Base-by-base conservation (phyloP, 2,797 vertebrate species). In the Chanos chanos region DNA sequence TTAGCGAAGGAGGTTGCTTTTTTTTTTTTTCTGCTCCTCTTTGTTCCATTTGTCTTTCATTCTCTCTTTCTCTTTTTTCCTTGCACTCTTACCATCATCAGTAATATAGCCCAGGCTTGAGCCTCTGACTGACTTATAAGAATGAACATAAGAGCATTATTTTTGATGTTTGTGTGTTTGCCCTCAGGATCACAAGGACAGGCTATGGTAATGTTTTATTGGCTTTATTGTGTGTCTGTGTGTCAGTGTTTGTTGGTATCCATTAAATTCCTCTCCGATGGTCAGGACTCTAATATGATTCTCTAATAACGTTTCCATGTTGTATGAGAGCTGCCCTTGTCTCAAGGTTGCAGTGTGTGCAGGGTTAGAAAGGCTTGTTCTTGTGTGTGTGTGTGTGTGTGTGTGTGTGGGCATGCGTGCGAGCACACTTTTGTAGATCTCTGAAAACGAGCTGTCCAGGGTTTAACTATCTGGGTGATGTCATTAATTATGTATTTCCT, bases 271-370 rank as follows among this genome's bases (percentile, higher is more conserved):
- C n/a, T n/a, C n/a, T 19, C 5, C n/a, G 1, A 4, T 40, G 45
- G 13, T 45, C 57, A 54, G 7, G 9, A 31, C 57, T 45, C 40
- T 45, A 27, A 56, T 44, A 44, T 56, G 16, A 28, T n/a, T 57
- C 57, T 49, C 54, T 54, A 41, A 58, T 66, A 41, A 37, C 36
- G 48, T 81, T 36, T 66, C 24, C 60, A 68, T 28, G 33, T 36
- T 50, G 40, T 55, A 51, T 69, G 62, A 49, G 51, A 36, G 18
- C 66, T 69, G 52, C 45, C 37, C 36, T 52, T 40, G 36, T 52
- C 55, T 13, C 8, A 15, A 60, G 59, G 64, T 28, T 28, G 53
- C n/a, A n/a, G n/a, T n/a, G n/a, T n/a, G n/a, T n/a, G n/a, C n/a
- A n/a, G n/a, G n/a, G n/a, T n/a, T n/a, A n/a, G n/a, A n/a, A n/a